phyloP scores from a whole-genome alignment of 2,797 vertebrate genomes.

The Rhincodon typus region DNA sequence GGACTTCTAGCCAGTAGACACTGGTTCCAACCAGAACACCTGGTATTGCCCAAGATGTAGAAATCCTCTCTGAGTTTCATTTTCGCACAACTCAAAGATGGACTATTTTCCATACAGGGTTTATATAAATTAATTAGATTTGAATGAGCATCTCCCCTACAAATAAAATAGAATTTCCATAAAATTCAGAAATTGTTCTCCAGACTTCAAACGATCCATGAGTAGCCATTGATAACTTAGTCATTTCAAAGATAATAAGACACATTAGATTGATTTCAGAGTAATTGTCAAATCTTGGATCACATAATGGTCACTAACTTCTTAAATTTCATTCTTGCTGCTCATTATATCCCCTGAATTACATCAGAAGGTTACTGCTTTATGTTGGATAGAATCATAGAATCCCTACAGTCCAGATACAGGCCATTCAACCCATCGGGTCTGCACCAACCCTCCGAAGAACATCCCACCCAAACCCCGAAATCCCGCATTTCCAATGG shows the following conservation, averaged over 20 bases:
- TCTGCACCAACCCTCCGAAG: no score
- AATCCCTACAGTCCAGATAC: no score
- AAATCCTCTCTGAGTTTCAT: background rate
- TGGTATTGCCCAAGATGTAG: background rate
- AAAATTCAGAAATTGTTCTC: background rate
- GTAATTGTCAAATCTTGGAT: background rate
- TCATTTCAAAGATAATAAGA: background rate
- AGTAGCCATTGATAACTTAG: background rate
- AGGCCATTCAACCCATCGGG: no score
- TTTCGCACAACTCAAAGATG: background rate
- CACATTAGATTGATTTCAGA: background rate
- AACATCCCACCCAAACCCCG: no score
- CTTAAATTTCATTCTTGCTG: background rate
- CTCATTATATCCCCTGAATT: background rate
- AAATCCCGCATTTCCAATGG: no score
- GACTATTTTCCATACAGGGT: background rate
- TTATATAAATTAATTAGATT: background rate
- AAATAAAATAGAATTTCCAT: background rate
- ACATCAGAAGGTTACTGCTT: background rate
- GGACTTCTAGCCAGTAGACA: background rate
- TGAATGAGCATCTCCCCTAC: background rate
- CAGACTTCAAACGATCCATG: background rate
- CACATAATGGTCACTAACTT: background rate
- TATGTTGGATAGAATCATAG: background rate
- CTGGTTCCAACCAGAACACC: background rate